Conservation (phyloP, 2,888 invertebrate genomes). For the Ophioninae sp. region DNA sequence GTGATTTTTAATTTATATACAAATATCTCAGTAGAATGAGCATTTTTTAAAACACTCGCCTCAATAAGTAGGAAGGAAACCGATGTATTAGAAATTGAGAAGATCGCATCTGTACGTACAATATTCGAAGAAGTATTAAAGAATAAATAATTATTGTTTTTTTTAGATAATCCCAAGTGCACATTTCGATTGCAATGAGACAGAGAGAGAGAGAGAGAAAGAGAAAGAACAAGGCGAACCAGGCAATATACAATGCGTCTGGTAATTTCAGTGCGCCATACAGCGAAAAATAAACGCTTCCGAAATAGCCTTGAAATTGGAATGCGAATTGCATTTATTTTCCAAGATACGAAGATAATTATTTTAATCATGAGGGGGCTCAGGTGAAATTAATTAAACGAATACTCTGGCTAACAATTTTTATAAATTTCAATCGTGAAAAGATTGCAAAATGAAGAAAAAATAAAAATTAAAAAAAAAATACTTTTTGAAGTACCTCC, state of each 20-base stretch:
- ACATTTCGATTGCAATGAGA: background rate
- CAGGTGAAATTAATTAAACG: background rate
- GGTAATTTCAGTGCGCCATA: background rate
- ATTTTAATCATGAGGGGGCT: background rate
- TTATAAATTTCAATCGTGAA: background rate
- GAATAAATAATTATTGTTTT: background rate
- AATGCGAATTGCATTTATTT: slow-evolving; percentile 25
- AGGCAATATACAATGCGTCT: background rate
- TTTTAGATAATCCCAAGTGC: background rate
- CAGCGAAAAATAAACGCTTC: background rate
- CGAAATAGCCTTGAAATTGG: slow-evolving; percentile 6
- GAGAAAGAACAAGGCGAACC: background rate
- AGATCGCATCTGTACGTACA: background rate
- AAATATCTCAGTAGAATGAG: too few species aligned
- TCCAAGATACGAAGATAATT: background rate
- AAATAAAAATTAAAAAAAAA: too few species aligned
- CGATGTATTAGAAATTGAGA: background rate
- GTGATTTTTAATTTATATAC: too few species aligned
- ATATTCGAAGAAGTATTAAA: background rate
- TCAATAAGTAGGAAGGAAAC: background rate
- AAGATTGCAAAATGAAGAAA: background rate
- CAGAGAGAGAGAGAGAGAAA: background rate
- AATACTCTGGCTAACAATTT: background rate
- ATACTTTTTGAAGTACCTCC: background rate
- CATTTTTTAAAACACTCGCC: too few species aligned